These are phyloP conservation scores for Epinephelus fuscoguttatus DNA, from an alignment of 2,113 vertebrate genomes.

Conservation along the genomic window DNA sequence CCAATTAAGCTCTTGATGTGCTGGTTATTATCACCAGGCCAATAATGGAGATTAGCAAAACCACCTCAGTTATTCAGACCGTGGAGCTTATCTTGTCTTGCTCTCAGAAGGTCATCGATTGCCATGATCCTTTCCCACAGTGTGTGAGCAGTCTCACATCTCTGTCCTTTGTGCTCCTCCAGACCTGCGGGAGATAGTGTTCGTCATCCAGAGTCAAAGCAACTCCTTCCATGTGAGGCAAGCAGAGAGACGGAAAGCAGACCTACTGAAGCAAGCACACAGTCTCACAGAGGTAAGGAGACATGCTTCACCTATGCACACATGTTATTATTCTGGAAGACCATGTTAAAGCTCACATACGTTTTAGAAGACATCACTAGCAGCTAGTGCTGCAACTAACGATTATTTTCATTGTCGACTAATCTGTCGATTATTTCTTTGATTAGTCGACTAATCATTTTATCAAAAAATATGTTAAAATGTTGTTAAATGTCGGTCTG, in stretches of 20 bases:
- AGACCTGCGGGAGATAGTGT: conserved; percentile 93
- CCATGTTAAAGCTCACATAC: neutral
- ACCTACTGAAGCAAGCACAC: conserved; percentile 88
- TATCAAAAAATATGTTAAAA: no score
- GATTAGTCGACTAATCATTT: no score
- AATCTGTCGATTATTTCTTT: no score
- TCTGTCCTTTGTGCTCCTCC: conserved; percentile 62
- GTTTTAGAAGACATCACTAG: neutral
- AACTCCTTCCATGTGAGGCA: conserved; percentile 92
- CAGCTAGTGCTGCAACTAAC: no score
- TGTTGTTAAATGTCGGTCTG: no score
- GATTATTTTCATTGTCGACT: no score
- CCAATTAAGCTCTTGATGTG: conserved; percentile 67
- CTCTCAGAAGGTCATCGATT: conserved; percentile 69
- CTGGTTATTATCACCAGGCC: conserved; percentile 58
- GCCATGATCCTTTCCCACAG: conserved; percentile 59
- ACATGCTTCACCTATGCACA: neutral
- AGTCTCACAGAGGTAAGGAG: conserved; percentile 87
- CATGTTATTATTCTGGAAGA: neutral
- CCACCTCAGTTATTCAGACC: conserved; percentile 55
- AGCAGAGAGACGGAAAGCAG: conserved; percentile 87
- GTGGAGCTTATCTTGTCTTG: conserved; percentile 49
- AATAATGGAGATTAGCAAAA: conserved; percentile 67
- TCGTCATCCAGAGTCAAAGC: conserved; percentile 97
- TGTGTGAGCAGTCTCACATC: conserved; percentile 46